Evolutionary conservation across 2,888 invertebrate genomes (phyloP), one percentile per base, ranked within the genome.

Genomic region (Campoletis raptor): DNA sequence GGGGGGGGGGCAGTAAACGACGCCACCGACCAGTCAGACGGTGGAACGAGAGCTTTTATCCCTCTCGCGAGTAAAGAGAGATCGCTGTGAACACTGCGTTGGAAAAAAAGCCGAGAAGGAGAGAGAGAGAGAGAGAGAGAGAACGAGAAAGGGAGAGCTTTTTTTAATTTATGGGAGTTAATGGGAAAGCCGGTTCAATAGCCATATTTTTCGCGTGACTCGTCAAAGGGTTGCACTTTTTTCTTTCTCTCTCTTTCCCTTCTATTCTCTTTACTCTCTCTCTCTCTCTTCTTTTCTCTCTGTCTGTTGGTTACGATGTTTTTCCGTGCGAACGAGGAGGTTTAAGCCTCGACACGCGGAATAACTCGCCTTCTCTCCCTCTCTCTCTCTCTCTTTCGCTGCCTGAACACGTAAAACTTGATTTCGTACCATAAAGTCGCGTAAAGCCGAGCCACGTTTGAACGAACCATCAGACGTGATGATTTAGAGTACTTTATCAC

Each of bases 131-230:
- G 72, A 94, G 94, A 93, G 78, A 69, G 74, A 66, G 48, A 70
- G 67, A 77, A 21, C 52, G 69, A 48, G 77, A 79, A 36, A 67
- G 72, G 94, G 94, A 93, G 93, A 94, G 94, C 81, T 83, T 85
- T 86, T 88, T 90, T 90, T 86, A 88, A 90, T 90, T 90, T 88
- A 89, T 88, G 70, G 84, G 84, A 90, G 87, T 89, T 90, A 90
- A 90, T 89, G 88, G 87, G 81, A 88, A 90, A 89, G 88, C 87
- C 80, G 84, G 89, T 89, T 92, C 90, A 91, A 90, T 91, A 88
- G 90, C 89, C 90, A 89, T 91, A 87, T 91, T 91, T 90, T 86
- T 86, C 89, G 89, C 88, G 87, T 87, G 88, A 84, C 74, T 85
- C 91, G 89, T 92, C 92, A 92, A 93, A 92, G 90, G 82, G 69